These are phyloP conservation scores for Sebastiscus albofasciatus DNA, from an alignment of 2,797 vertebrate species.

Conservation along the genomic window DNA sequence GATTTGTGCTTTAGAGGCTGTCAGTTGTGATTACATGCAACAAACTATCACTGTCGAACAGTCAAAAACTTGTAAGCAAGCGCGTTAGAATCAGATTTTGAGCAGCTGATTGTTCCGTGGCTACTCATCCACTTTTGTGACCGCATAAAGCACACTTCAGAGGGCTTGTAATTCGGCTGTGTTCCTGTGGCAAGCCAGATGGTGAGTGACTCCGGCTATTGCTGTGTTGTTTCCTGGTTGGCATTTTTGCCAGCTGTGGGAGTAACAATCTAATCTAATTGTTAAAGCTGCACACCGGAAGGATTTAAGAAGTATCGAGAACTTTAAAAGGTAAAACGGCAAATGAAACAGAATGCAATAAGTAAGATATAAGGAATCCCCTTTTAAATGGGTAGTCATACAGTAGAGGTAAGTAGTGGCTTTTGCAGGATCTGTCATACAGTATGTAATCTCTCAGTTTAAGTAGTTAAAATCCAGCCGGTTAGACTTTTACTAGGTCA, in stretches of 20 bases:
- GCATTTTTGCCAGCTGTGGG: constrained; percentile 2
- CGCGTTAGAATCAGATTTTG: background rate
- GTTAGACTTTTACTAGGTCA: too few relatives aligned
- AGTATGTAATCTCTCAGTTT: background rate
- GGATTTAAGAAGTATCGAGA: background rate
- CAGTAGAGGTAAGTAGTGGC: background rate
- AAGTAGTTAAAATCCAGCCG: too few relatives aligned
- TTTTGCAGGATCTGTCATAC: background rate
- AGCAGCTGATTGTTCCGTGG: background rate
- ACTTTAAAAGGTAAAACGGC: background rate
- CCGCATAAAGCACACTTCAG: background rate
- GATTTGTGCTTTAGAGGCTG: background rate
- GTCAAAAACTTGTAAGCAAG: background rate
- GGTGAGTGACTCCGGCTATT: background rate
- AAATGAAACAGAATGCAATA: background rate
- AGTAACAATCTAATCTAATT: background rate
- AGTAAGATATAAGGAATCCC: background rate
- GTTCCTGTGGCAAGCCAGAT: constrained; percentile 15
- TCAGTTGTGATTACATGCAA: background rate
- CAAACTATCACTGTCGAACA: background rate
- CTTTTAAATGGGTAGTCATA: background rate
- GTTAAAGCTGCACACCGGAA: background rate
- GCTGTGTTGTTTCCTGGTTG: background rate
- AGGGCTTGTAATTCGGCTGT: background rate
- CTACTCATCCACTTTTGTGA: background rate